Conservation (phyloP, 2,888 invertebrate species). For the Podabrus alpinus region DNA sequence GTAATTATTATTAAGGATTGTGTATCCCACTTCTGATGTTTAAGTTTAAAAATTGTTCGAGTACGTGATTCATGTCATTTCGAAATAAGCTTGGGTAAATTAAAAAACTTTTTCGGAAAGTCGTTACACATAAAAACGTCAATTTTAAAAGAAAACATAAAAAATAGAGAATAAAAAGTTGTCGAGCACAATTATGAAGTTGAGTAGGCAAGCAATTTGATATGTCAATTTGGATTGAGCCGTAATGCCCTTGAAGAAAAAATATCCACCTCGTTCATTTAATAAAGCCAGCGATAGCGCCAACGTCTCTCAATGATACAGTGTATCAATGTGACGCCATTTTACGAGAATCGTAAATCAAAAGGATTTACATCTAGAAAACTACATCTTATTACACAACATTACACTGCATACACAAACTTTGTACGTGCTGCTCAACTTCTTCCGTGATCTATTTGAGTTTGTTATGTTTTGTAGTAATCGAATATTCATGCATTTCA, state of each 20-base stretch:
- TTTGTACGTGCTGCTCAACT: constrained; percentile 24
- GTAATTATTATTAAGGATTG: neutral
- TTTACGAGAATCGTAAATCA: constrained; percentile 33
- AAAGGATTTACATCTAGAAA: constrained; percentile 31
- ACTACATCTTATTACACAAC: constrained; percentile 34
- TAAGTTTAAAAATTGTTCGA: neutral
- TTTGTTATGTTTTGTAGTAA: constrained; percentile 11
- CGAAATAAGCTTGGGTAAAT: neutral
- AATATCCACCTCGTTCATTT: constrained; percentile 16
- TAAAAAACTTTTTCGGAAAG: neutral
- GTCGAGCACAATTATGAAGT: neutral
- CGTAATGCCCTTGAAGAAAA: constrained; percentile 18
- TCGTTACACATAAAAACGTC: neutral
- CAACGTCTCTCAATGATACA: constrained; percentile 26
- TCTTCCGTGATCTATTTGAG: constrained; percentile 20
- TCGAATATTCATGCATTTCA: constrained; percentile 8
- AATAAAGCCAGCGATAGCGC: constrained; percentile 27
- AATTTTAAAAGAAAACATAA: constrained; percentile 1
- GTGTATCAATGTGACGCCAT: constrained; percentile 28
- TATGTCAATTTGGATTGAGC: constrained; percentile 16
- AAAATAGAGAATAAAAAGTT: neutral
- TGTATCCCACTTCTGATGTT: neutral
- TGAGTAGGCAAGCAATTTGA: neutral
- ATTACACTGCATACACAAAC: constrained; percentile 30
- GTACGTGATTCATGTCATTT: neutral